Evolutionary conservation across 1,140 invertebrate genomes (phyloP), one percentile per base, ranked within the genome.

Genomic region (Doryteuthis pealeii): DNA sequence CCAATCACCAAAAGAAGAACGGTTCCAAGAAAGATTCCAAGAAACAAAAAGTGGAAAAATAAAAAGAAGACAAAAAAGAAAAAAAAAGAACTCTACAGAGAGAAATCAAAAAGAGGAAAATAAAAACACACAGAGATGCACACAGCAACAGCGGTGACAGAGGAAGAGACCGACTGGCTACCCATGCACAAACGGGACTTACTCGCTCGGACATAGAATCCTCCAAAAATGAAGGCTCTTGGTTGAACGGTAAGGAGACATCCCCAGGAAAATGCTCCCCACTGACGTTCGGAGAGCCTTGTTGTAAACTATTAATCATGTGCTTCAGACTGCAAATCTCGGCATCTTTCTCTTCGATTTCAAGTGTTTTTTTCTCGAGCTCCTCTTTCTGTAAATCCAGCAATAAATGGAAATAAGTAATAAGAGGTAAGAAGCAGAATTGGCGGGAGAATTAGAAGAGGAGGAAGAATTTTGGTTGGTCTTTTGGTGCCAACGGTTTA

Each of bases 341-440:
- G 33, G 77, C 76, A 35, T 81, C 79, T 77, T 82, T 83, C 71
- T 77, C 75, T 70, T 82, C 76, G 31, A 85, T 30, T 45, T 80
- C 77, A 8, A 70, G 71, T 54, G 75, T 68, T n/a, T 73, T 74
- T 30, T 74, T 77, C 31, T 74, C 31, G 6, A 80, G 73, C 15
- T 81, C 75, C 10, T 78, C 71, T 31, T 77, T 62, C 45, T 84
- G 80, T n/a, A 30, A 26, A 30, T 3, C 35, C 35, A 40, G 35
- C 35, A 62, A 62, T n/a, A n/a, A n/a, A n/a, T n/a, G 28, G 58
- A 62, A 15, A 62, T 5, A 62, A 26, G 15, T 30, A 4, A 62
- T 3, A n/a, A 62, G 58, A 15, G 22, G 15, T 62, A 30, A 62
- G 3, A 4, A 15, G 28, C 3, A 30, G 58, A 4, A 62, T 5